Evolutionary conservation across 2,797 vertebrate species (phyloP), one percentile per base, ranked within the genome.

Genomic region (Oceanodroma leucorhoa): DNA sequence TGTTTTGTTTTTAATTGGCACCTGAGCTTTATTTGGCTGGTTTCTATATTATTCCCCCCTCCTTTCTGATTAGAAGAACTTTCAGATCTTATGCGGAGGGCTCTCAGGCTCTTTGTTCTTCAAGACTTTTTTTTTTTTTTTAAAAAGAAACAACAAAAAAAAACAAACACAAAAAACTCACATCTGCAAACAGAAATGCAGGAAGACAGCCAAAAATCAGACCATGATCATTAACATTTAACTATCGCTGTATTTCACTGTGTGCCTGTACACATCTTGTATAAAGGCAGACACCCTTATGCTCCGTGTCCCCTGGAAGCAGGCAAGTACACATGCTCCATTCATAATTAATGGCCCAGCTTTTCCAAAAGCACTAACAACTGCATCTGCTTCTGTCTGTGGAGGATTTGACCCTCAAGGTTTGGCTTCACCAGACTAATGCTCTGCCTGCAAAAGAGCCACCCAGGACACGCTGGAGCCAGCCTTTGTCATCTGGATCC

Each of bases 121-220:
- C 38, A 14, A 36, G 46, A 83, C 30, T 67, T 55, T n/a, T 36
- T 85, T 77, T 36, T 36, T 75, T 51, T 36, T 53, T 71, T 75
- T 48, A 88, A 86, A 30, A n/a, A 41, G 38, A 40, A 51, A 27
- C 30, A 30, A 24, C 14, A 20, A 13, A 43, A 40, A 17, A 51
- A 24, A 12, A 2, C 24, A 10, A 34, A 14, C 6, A 48, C 6
- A 70, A 38, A 27, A 71, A 54, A 2, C 9, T 87, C 58, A 43
- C 89, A 96, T 93, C 89, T 84, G 83, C 89, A 94, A 90, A 70
- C 51, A 93, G 62, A 90, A 85, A 79, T 62, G 62, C 43, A 73
- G 89, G 87, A 93, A 87, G 77, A 82, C 66, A 94, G 93, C 94
- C 91, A 96, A 91, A 83, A 90, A 62, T 86, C 78, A 45, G 72